A percentile compares a stretch with the other conserved stretches of the same genome.
phyloP scores from a whole-genome alignment of 2,888 invertebrate species.

The Andrena praecox region DNA sequence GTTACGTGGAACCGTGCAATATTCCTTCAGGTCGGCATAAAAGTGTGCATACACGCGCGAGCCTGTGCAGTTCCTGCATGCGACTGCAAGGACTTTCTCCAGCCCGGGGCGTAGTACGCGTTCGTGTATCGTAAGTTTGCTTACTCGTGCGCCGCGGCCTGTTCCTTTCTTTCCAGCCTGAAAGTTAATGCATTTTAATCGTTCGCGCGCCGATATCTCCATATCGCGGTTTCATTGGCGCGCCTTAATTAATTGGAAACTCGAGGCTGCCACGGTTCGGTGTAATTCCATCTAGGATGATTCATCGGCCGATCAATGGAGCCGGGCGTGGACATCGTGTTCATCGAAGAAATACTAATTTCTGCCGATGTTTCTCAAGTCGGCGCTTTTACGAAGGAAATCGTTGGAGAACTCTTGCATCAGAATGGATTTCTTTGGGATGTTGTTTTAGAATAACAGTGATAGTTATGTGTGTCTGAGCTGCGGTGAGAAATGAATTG shows the following conservation, averaged over 20 bases:
- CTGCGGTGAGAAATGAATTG: too few species aligned
- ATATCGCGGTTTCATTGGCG: constrained; percentile 14
- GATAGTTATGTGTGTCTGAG: too few species aligned
- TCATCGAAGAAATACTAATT: too few species aligned
- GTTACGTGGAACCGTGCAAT: constrained; percentile 71
- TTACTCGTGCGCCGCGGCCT: constrained; percentile 32
- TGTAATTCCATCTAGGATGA: constrained; percentile 9
- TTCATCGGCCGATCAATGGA: background rate
- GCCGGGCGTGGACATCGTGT: too few species aligned
- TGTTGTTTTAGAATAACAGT: too few species aligned
- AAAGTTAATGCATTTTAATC: constrained; percentile 53
- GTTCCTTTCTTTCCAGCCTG: constrained; percentile 30
- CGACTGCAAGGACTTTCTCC: constrained; percentile 67
- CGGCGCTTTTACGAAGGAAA: too few species aligned
- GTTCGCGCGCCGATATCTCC: constrained; percentile 22
- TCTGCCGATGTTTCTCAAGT: too few species aligned
- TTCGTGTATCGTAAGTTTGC: constrained; percentile 52
- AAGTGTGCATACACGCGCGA: constrained; percentile 57
- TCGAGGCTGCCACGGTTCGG: background rate
- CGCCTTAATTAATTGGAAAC: constrained; percentile 21
- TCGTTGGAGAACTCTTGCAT: too few species aligned
- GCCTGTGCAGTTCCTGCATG: constrained; percentile 57
- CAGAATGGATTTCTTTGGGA: too few species aligned
- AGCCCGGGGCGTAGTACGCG: constrained; percentile 56
- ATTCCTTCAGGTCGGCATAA: constrained; percentile 55